Percentiles rank a stretch among this genome's conserved stretches.
These are phyloP conservation scores for Boloria euphrosyne DNA, from an alignment of 2,888 invertebrate species.

Conservation along the genomic window DNA sequence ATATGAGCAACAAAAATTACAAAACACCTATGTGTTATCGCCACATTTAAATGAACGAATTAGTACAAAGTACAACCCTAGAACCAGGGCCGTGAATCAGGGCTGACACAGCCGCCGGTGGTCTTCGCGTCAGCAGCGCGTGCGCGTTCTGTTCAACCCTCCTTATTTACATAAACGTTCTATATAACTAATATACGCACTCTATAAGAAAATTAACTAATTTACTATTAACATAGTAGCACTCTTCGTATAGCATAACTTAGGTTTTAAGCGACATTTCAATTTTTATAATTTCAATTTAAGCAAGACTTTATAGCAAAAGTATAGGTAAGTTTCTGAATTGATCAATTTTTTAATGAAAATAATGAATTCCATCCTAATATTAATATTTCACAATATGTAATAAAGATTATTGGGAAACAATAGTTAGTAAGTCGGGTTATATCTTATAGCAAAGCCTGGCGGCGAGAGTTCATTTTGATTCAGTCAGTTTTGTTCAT, in stretches of 20 bases:
- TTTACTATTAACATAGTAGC: not conserved
- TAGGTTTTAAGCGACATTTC: no score
- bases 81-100: constrained; percentile 70
- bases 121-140: constrained; percentile 75
- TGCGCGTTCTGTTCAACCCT: constrained; percentile 70
- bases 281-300: no score
- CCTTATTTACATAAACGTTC: constrained; percentile 66
- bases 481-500: constrained; percentile 63
- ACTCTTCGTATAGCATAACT: not conserved
- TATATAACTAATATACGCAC: constrained; percentile 25
- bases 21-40: not conserved
- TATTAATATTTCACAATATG: constrained; percentile 29
- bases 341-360: no score
- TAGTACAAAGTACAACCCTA: constrained; percentile 56
- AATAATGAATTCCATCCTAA: not conserved
- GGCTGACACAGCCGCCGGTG: constrained; percentile 76
- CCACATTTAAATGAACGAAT: not conserved
- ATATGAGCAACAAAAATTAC: not conserved
- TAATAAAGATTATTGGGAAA: constrained; percentile 42
- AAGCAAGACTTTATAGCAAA: no score
- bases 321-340: no score
- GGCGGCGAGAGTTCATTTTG: constrained; percentile 43
- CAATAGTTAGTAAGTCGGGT: constrained; percentile 46
- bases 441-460: constrained; percentile 41
- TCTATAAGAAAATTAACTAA: constrained; percentile 3